Evolutionary conservation across 2,797 vertebrate species (phyloP).

Genomic region (Periparus ater): DNA sequence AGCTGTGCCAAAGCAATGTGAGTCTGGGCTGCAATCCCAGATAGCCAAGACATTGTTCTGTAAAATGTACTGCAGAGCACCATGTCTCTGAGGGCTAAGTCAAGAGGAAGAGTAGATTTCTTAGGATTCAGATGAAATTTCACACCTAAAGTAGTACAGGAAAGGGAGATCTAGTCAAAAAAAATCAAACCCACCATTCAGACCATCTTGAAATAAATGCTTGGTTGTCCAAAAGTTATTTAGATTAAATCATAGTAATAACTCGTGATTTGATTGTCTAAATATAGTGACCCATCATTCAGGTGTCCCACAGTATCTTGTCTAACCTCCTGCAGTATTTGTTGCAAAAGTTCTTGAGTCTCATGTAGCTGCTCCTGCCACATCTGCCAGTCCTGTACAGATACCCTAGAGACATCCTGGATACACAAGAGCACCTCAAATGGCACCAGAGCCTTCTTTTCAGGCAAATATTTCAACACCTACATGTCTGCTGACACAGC

Average conservation of each 20-base stretch:
- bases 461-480: neutral
- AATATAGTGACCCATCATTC: neutral
- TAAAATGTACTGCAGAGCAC: neutral
- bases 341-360: neutral
- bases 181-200: neutral
- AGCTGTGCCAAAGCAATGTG: neutral
- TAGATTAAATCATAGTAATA: neutral
- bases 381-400: neutral
- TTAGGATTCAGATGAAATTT: neutral
- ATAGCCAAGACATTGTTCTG: neutral
- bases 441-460: neutral
- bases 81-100: neutral
- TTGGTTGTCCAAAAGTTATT: neutral
- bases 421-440: neutral
- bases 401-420: neutral
- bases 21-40: neutral
- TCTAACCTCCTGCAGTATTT: neutral
- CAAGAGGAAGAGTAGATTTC: neutral
- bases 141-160: neutral
- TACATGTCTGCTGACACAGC: neutral
- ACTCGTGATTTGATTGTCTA: neutral
- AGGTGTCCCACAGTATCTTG: neutral
- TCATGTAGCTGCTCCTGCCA: neutral
- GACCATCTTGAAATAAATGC: neutral
- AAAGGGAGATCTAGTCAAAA: neutral